Percentiles rank a stretch among this genome's conserved stretches.
phyloP scores from a whole-genome alignment of 2,113 vertebrate species.

The Dasyurus viverrinus region DNA sequence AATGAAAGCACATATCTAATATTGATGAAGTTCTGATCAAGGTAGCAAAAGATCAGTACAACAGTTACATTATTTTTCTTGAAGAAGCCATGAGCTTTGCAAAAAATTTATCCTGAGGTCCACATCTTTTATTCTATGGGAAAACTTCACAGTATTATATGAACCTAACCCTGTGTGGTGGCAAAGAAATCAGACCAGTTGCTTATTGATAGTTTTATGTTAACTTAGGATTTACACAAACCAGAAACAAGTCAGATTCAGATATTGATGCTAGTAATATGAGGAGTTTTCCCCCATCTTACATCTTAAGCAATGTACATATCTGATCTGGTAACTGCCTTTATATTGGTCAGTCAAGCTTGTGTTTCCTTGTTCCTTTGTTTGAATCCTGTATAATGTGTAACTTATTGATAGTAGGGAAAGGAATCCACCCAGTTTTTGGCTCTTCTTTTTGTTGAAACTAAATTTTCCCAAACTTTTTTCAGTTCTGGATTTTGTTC shows the following conservation, averaged over 20 bases:
- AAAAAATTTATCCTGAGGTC: constrained; percentile 93
- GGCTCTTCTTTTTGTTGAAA: not conserved
- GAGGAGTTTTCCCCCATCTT: not conserved
- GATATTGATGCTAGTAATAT: not conserved
- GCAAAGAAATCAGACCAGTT: not conserved
- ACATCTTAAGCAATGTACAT: not conserved
- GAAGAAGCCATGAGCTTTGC: constrained; percentile 95
- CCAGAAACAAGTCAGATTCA: not conserved
- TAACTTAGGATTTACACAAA: not conserved
- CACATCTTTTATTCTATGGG: constrained; percentile 96
- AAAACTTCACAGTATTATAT: not conserved
- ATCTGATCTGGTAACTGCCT: not conserved
- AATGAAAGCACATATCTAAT: constrained; percentile 97
- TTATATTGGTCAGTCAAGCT: not conserved
- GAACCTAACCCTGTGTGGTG: not conserved
- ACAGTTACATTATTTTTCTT: constrained; percentile 93
- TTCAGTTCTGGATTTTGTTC: not conserved
- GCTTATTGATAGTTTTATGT: not conserved
- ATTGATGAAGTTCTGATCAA: constrained; percentile 96
- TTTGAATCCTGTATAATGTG: not conserved
- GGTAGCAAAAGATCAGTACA: constrained; percentile 95
- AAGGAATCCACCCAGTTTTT: not conserved
- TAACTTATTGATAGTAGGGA: not conserved
- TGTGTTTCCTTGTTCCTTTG: not conserved
- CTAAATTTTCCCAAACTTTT: not conserved